These are phyloP conservation scores for Perca fluviatilis DNA, from an alignment of 2,113 vertebrate species.

Conservation along the genomic window DNA sequence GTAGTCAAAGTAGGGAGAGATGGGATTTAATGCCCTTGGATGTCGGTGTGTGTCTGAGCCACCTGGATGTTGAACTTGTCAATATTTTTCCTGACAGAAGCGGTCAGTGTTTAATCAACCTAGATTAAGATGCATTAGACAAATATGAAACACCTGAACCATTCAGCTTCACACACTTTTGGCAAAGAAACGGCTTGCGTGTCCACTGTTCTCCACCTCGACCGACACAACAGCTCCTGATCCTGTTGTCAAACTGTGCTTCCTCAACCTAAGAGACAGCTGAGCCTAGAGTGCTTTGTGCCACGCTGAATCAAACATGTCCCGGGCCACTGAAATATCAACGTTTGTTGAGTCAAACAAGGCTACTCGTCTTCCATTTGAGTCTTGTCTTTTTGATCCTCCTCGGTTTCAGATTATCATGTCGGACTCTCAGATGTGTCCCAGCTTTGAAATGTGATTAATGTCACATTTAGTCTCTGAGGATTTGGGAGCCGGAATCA, in stretches of 20 bases:
- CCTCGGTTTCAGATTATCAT: conserved; percentile 51
- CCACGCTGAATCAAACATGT: conserved; percentile 14
- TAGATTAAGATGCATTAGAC: background rate
- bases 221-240: background rate
- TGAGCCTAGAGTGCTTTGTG: conserved; percentile 1
- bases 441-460: conserved; percentile 66
- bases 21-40: conserved; percentile 32
- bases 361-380: conserved; percentile 25
- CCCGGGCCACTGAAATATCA: conserved; percentile 16
- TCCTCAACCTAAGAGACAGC: conserved; percentile 14
- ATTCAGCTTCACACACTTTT: conserved; percentile 6
- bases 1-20: conserved; percentile 21
- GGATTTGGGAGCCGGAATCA: conserved; percentile 48
- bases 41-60: conserved; percentile 33
- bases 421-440: conserved; percentile 53
- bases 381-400: conserved; percentile 56
- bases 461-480: conserved; percentile 63
- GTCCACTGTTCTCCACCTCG: background rate
- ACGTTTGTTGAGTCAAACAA: conserved; percentile 49
- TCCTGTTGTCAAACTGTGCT: conserved; percentile 24
- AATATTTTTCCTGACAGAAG: conserved; percentile 40
- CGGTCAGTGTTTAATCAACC: conserved; percentile 20
- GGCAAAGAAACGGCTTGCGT: background rate
- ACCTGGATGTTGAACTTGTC: conserved; percentile 43
- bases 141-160: background rate